Evolutionary conservation across 2,113 vertebrate species (phyloP).

Genomic region (Eubucco bourcierii): DNA sequence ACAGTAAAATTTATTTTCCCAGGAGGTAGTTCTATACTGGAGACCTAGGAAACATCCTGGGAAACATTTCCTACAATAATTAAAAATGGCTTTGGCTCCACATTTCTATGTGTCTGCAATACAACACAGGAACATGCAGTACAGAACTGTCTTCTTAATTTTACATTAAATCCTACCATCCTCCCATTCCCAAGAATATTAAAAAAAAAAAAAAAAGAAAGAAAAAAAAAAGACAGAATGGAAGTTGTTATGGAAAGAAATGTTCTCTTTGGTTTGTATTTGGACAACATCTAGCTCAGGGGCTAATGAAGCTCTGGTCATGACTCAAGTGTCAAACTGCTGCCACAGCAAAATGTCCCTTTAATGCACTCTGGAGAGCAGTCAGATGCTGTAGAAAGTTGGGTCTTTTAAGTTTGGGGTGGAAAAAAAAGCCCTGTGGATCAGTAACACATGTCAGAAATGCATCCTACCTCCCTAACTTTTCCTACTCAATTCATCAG

Average conservation of each 20-base stretch:
- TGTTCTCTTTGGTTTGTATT: not conserved
- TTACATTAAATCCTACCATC: not conserved
- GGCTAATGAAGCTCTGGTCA: slow-evolving; percentile 23
- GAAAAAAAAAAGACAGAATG: not conserved
- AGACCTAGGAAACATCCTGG: not conserved
- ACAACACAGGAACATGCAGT: not conserved
- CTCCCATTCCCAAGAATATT: not conserved
- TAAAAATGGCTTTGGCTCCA: slow-evolving; percentile 15
- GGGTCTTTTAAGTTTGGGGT: not conserved
- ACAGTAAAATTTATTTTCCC: slow-evolving; percentile 34
- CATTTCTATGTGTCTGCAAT: not conserved
- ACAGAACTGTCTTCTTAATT: not conserved
- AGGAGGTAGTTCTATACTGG: not conserved
- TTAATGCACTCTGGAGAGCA: slow-evolving; percentile 29
- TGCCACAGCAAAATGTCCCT: slow-evolving; percentile 37
- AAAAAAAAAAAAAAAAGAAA: not conserved
- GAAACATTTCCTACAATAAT: slow-evolving; percentile 31
- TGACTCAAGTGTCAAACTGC: slow-evolving; percentile 3
- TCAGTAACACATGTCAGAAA: not conserved
- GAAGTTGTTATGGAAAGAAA: not conserved
- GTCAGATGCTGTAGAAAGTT: not conserved
- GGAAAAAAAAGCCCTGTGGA: not conserved
- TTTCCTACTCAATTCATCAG: not conserved
- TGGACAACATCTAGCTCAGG: not conserved
- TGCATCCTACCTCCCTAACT: not conserved